Conservation (phyloP, 2,113 vertebrate species). For the Loxodonta africana region DNA sequence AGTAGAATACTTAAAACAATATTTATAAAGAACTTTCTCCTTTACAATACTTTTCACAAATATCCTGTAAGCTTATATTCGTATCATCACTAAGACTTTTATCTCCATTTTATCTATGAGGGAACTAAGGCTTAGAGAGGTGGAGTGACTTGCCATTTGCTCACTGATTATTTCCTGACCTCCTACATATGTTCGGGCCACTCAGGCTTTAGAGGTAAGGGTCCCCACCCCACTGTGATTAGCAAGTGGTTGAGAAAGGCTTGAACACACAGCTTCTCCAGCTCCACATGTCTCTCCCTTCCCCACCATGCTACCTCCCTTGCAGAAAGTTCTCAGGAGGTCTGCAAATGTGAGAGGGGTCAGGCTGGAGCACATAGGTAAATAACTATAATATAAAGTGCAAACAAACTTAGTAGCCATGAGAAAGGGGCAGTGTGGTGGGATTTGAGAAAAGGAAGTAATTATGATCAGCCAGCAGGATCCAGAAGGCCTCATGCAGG, state of each 20-base stretch:
- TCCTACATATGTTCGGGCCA: background rate
- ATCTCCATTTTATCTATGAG: background rate
- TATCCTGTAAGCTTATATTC: background rate
- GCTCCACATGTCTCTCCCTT: background rate
- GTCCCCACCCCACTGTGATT: background rate
- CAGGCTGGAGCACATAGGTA: background rate
- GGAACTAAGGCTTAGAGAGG: background rate
- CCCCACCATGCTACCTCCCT: background rate
- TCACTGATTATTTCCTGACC: background rate
- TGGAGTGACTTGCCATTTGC: background rate
- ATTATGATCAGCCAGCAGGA: background rate
- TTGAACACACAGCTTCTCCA: background rate
- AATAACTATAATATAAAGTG: background rate
- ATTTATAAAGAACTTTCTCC: background rate
- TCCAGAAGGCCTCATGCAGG: background rate
- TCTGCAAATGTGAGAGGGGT: background rate
- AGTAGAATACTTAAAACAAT: background rate
- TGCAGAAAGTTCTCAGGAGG: background rate
- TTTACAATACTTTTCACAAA: background rate
- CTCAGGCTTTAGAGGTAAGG: background rate
- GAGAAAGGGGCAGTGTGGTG: background rate
- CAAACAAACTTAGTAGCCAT: background rate
- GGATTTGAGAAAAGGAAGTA: background rate
- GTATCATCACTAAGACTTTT: background rate
- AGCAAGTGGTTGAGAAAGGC: background rate